These are phyloP conservation scores for Drosophila pseudoananassae DNA, from an alignment of 1,140 invertebrate genomes.

Conservation along the genomic window DNA sequence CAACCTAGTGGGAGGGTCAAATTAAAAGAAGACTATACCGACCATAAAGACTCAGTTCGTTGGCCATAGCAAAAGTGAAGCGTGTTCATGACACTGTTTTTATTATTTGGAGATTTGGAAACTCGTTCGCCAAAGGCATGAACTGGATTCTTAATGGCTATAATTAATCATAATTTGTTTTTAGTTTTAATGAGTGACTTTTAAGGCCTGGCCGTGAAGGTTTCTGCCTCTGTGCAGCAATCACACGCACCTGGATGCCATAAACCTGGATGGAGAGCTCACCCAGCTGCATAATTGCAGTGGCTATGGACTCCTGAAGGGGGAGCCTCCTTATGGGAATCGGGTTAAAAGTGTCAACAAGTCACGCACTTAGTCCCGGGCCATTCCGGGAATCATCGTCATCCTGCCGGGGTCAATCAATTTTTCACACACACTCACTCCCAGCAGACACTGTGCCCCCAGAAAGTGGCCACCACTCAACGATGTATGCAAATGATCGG, in stretches of 20 bases:
- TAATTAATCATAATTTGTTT: conserved; percentile 81
- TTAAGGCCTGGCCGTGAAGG: conserved; percentile 37
- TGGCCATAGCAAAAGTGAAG: conserved; percentile 58
- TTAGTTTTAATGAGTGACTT: conserved; percentile 62
- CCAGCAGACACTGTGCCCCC: conserved; percentile 44
- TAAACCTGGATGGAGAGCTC: conserved; percentile 25
- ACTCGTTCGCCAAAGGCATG: conserved; percentile 72
- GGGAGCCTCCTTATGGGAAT: neutral
- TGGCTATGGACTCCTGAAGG: neutral
- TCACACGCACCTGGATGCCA: conserved; percentile 60
- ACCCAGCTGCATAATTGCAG: conserved; percentile 62
- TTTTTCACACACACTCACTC: conserved; percentile 60
- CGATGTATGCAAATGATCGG: conserved; percentile 64
- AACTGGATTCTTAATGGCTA: conserved; percentile 73
- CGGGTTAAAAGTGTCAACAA: conserved; percentile 54
- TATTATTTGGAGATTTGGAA: conserved; percentile 61
- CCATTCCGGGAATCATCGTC: conserved; percentile 2
- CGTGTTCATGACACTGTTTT: conserved; percentile 79
- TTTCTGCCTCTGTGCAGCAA: conserved; percentile 3
- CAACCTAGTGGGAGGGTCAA: conserved; percentile 47
- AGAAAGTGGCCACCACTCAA: conserved; percentile 10
- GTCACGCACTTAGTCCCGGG: conserved; percentile 42
- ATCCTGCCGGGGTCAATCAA: conserved; percentile 40
- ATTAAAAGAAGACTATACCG: conserved; percentile 61
- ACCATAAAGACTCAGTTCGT: conserved; percentile 47